These are phyloP conservation scores for Hapalemur alaotrensis DNA, from an alignment of 2,797 vertebrate genomes.

Conservation along the genomic window DNA sequence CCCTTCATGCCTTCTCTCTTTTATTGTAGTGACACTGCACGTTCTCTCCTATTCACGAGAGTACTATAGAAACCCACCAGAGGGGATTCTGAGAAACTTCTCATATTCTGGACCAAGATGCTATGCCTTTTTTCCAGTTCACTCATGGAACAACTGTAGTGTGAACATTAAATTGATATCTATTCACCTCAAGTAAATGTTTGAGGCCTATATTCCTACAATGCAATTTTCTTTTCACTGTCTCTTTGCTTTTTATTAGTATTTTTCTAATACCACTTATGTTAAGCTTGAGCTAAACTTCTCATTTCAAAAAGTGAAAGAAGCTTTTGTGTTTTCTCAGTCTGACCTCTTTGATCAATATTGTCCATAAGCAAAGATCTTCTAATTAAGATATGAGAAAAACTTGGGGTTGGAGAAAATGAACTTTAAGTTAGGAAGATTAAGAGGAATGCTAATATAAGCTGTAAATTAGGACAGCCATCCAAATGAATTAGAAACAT, in stretches of 20 bases:
- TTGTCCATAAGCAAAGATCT: slow-evolving; percentile 20
- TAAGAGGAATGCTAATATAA: slow-evolving; percentile 2
- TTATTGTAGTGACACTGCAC: neutral
- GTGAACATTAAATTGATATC: neutral
- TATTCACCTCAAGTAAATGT: neutral
- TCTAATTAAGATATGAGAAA: neutral
- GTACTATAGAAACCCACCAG: neutral
- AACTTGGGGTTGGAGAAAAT: neutral
- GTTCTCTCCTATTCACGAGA: neutral
- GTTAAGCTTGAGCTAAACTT: neutral
- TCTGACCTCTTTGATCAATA: neutral
- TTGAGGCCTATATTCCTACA: neutral
- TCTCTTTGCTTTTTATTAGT: slow-evolving; percentile 35
- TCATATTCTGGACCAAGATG: slow-evolving; percentile 31
- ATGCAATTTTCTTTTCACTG: neutral
- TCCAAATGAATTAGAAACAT: neutral
- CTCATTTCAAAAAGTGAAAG: slow-evolving; percentile 28
- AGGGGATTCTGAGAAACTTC: neutral
- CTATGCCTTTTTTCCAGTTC: slow-evolving; percentile 27
- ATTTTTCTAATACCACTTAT: neutral
- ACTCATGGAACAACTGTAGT: slow-evolving; percentile 25
- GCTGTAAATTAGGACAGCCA: neutral
- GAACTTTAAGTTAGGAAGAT: slow-evolving; percentile 43
- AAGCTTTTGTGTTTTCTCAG: neutral
- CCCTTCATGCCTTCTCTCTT: neutral